phyloP scores from a whole-genome alignment of 2,888 invertebrate species.

The Ischnus inquisitorius region DNA sequence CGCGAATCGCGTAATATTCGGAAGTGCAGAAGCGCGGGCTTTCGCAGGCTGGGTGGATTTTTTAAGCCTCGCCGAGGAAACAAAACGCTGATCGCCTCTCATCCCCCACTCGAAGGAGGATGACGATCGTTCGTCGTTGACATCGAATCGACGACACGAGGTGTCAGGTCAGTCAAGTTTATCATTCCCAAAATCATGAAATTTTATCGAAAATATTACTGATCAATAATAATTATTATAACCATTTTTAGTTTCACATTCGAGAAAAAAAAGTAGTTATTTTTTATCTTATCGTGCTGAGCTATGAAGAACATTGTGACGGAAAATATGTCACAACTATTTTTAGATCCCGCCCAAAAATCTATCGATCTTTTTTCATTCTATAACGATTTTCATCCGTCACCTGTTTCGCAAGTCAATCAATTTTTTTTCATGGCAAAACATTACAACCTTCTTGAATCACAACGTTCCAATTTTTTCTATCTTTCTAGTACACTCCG shows the following conservation, averaged over 20 bases:
- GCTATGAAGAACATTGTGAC: too few species aligned
- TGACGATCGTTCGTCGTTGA: constrained; percentile 57
- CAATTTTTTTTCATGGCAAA: not conserved
- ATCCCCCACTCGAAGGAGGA: constrained; percentile 13
- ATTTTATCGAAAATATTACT: not conserved
- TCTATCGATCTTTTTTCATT: too few species aligned
- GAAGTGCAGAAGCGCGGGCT: not conserved
- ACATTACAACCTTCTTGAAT: not conserved
- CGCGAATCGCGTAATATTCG: not conserved
- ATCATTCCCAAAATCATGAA: not conserved
- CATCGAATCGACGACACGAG: constrained; percentile 38
- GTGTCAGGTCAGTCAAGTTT: constrained; percentile 56
- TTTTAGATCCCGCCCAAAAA: too few species aligned
- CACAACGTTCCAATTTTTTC: not conserved
- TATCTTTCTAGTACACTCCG: not conserved
- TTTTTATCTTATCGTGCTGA: too few species aligned
- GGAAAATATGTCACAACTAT: too few species aligned
- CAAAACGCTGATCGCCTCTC: not conserved
- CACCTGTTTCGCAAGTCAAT: too few species aligned
- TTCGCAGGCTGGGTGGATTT: not conserved
- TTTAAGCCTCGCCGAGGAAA: not conserved
- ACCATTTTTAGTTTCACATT: too few species aligned
- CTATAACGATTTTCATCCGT: too few species aligned
- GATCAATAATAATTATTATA: not conserved
- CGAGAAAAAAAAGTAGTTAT: too few species aligned